Conservation (phyloP, 2,113 vertebrate genomes). For the Upupa epops region DNA sequence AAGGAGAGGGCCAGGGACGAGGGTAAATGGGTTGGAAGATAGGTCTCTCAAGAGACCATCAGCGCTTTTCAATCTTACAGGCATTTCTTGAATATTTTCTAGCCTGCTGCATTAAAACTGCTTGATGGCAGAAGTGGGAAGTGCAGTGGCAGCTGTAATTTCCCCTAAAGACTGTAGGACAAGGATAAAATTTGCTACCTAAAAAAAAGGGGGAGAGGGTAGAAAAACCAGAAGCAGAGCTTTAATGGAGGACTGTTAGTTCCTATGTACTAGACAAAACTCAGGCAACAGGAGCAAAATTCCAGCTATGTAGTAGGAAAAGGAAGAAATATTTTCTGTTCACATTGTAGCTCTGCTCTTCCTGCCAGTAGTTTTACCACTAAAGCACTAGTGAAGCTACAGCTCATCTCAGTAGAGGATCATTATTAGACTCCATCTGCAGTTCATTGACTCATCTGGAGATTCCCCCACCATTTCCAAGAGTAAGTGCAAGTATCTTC, state of each 20-base stretch:
- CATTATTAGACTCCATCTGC: background rate
- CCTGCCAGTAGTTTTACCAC: background rate
- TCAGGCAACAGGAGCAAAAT: background rate
- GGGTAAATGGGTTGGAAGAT: slow-evolving; percentile 3
- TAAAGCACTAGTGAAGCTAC: background rate
- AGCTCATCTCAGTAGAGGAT: fast-evolving
- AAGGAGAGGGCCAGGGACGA: fast-evolving
- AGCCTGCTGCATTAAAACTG: background rate
- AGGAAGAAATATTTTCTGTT: background rate
- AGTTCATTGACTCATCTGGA: background rate
- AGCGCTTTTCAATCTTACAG: background rate
- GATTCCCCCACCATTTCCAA: background rate
- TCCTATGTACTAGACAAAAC: background rate
- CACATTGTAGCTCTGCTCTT: background rate
- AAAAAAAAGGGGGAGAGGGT: background rate
- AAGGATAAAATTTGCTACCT: background rate
- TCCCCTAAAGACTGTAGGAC: background rate
- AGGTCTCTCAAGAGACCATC: background rate
- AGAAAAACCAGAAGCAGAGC: background rate
- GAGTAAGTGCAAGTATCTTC: too few species aligned
- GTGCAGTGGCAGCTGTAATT: background rate
- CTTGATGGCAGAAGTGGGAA: background rate
- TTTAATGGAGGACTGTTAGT: background rate
- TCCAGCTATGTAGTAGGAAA: background rate
- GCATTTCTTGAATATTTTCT: background rate